Base-by-base conservation (phyloP, 2,113 vertebrate species). In the Sebastes fasciatus region DNA sequence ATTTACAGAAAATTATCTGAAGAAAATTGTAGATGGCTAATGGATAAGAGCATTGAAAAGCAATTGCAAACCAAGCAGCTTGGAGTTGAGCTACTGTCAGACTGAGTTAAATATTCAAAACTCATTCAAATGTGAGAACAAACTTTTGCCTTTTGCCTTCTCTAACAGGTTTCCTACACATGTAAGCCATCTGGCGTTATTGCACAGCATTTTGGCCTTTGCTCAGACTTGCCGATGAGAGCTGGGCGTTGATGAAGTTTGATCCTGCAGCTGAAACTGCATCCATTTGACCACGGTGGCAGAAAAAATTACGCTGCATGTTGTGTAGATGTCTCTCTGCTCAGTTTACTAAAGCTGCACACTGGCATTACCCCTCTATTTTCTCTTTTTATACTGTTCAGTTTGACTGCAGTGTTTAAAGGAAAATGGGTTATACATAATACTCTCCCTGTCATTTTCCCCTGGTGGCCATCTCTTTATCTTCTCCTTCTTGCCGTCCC, bases 181-280 rank as follows among this genome's bases (percentile, higher is more conserved):
- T 3, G 6, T 9, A 12, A 17, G 14, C 21, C 40, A 10, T n/a
- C 4, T 23, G 16, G 9, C 19, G 6, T 46, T 67, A 54, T 55
- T 40, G 19, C 7, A 4, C 4, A 5, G 5, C 34, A 4, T n/a
- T 12, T 64, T 67, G 43, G 21, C 48, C 34, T 40, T 46, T 48
- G 46, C 58, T 82, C 61, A n/a, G 45, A 72, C 63, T 46, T 77
- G 74, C 21, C 21, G 45, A 51, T 42, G 19, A 26, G 58, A 65
- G 34, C 10, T 26, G 11, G 54, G 9, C 1, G 1, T 49, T 21
- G 4, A 11, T 26, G 13, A 57, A 19, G 57, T 67, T 77, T 72
- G 21, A 76, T 60, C 9, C 21, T 52, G 19, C 64, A 84, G 70
- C 64, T 45, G 48, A 72, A 67, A 58, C 61, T 76, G 21, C n/a